These are phyloP conservation scores for Drosophila barbarae DNA, from an alignment of 2,888 invertebrate species.

Conservation along the genomic window DNA sequence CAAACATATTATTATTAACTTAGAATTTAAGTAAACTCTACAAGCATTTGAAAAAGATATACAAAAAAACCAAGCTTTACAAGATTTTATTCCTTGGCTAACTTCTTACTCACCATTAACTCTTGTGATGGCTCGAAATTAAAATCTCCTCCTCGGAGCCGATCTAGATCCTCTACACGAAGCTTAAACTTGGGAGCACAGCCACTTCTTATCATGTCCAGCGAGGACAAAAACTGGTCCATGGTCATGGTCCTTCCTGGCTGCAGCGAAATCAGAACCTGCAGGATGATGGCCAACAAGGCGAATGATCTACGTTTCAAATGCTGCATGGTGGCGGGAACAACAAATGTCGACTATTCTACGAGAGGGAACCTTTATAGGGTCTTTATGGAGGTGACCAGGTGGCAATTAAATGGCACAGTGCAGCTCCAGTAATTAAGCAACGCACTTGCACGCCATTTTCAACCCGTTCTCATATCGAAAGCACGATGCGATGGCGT, in stretches of 20 bases:
- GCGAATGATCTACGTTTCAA: slow-evolving; percentile 13
- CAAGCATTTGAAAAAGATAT: not conserved
- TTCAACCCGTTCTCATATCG: slow-evolving; percentile 1
- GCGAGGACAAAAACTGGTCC: slow-evolving; percentile 18
- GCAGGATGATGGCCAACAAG: slow-evolving; percentile 3
- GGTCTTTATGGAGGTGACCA: not conserved
- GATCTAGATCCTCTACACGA: slow-evolving; percentile 5
- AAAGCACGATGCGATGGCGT: not conserved
- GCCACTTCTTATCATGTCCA: slow-evolving; percentile 23
- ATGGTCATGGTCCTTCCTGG: slow-evolving; percentile 13
- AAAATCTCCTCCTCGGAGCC: slow-evolving; percentile 8
- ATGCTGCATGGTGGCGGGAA: slow-evolving; percentile 8
- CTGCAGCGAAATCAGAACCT: slow-evolving; percentile 1
- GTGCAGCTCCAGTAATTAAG: slow-evolving; percentile 43
- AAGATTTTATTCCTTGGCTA: not conserved
- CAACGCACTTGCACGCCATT: slow-evolving; percentile 33
- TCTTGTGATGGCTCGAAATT: slow-evolving; percentile 13
- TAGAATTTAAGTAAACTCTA: not conserved
- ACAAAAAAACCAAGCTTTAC: not conserved
- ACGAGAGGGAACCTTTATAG: slow-evolving; percentile 11
- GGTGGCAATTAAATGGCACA: slow-evolving; percentile 25
- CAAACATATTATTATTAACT: not conserved
- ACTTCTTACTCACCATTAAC: slow-evolving; percentile 7
- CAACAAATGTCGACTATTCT: slow-evolving; percentile 2
- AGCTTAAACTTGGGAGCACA: slow-evolving; percentile 26